Evolutionary conservation across 2,797 vertebrate genomes (phyloP).

Genomic region (Liasis olivaceus): DNA sequence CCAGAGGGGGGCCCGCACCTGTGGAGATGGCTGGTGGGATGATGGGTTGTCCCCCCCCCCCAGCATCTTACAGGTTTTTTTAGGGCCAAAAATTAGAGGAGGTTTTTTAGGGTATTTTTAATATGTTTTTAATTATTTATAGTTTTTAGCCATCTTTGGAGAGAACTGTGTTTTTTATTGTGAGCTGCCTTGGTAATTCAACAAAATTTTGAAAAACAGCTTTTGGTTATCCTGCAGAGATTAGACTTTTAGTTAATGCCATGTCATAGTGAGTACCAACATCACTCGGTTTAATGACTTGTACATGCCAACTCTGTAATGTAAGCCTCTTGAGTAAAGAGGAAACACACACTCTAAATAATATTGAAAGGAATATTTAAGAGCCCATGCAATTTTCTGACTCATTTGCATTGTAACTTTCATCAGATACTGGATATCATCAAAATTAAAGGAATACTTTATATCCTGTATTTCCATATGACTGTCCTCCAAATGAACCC

Average conservation of each 20-base stretch:
- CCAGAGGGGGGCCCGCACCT: too few relatives aligned
- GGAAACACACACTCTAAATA: not conserved
- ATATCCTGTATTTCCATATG: not conserved
- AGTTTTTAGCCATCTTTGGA: too few relatives aligned
- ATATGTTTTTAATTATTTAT: too few relatives aligned
- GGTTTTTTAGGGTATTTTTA: too few relatives aligned
- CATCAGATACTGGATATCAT: not conserved
- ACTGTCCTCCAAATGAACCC: not conserved
- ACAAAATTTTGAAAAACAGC: not conserved
- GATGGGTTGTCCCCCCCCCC: too few relatives aligned
- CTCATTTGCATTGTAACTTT: not conserved
- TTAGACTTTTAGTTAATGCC: not conserved
- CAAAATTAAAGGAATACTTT: not conserved
- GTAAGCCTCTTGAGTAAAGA: not conserved
- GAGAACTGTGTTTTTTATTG: too few relatives aligned
- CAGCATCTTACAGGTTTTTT: too few relatives aligned
- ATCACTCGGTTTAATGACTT: not conserved
- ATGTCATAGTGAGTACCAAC: not conserved
- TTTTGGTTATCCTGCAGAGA: not conserved
- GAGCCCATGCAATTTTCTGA: not conserved
- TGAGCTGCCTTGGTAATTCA: not conserved
- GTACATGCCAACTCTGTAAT: not conserved
- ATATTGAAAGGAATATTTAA: not conserved
- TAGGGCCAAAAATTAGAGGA: too few relatives aligned
- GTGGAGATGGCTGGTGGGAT: too few relatives aligned